These are phyloP conservation scores for Myopa tessellatipennis DNA, from an alignment of 2,888 invertebrate species.

Conservation along the genomic window DNA sequence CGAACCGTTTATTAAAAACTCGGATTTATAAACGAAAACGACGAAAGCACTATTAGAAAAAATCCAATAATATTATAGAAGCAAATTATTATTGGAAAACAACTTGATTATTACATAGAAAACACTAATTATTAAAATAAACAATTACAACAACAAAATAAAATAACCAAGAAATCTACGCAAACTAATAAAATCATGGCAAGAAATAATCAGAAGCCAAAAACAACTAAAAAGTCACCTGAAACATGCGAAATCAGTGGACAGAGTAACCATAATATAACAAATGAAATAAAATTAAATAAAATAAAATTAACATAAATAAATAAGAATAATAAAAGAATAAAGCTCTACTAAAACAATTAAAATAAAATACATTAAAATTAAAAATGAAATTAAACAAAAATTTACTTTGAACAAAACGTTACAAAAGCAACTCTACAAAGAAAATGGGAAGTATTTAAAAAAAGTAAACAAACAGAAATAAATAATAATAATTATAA, in stretches of 20 bases:
- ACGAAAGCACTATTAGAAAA: slow-evolving; percentile 1
- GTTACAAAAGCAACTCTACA: too few relatives aligned
- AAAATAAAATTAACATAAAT: too few relatives aligned
- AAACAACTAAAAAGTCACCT: slow-evolving; percentile 36
- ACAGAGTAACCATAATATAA: too few relatives aligned
- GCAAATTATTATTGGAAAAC: neutral
- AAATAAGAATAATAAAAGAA: too few relatives aligned
- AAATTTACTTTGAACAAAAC: too few relatives aligned
- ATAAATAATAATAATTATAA: too few relatives aligned
- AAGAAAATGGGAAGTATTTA: too few relatives aligned
- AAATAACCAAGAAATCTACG: slow-evolving; percentile 3
- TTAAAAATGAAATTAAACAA: too few relatives aligned
- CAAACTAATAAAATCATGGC: neutral
- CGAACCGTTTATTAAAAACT: neutral
- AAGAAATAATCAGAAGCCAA: slow-evolving; percentile 21
- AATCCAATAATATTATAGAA: neutral
- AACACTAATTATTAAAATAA: neutral
- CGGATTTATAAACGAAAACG: neutral
- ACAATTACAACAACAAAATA: slow-evolving; percentile 4
- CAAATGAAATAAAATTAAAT: too few relatives aligned
- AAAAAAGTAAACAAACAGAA: too few relatives aligned
- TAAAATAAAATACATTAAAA: too few relatives aligned
- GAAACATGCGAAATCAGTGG: slow-evolving; percentile 41
- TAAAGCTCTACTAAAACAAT: too few relatives aligned
- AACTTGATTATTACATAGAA: neutral